These are phyloP conservation scores for Phortica variegata DNA, from an alignment of 1,140 invertebrate species.

Conservation along the genomic window DNA sequence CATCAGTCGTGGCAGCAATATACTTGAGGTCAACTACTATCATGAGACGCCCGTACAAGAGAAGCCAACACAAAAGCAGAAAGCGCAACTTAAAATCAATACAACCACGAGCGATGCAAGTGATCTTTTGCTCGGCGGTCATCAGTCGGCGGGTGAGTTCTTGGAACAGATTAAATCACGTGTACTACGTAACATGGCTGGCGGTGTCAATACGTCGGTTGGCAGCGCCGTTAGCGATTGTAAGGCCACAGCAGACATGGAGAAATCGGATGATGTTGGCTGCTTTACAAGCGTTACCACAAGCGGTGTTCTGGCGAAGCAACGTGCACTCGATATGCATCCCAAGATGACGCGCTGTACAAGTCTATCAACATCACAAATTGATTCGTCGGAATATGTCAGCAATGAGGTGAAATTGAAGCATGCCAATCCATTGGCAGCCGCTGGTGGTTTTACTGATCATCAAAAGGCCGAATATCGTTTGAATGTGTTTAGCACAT, in stretches of 20 bases:
- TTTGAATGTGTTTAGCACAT: constrained; percentile 49
- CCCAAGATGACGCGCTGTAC: constrained; percentile 55
- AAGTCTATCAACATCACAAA: constrained; percentile 65
- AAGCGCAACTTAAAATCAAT: constrained; percentile 41
- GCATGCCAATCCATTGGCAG: constrained; percentile 24
- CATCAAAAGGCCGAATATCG: constrained; percentile 54
- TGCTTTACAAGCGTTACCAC: constrained; percentile 65
- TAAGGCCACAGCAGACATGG: constrained; percentile 24
- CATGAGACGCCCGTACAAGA: constrained; percentile 56
- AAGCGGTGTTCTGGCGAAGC: constrained; percentile 63
- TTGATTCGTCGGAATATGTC: constrained; percentile 63
- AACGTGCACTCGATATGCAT: constrained; percentile 41
- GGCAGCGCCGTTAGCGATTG: no score
- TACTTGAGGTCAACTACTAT: constrained; percentile 64
- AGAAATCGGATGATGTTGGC: constrained; percentile 56
- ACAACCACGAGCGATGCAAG: constrained; percentile 4
- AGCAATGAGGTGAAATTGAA: constrained; percentile 50
- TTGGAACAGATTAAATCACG: constrained; percentile 64
- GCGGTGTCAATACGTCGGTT: constrained; percentile 17
- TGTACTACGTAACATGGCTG: constrained; percentile 53
- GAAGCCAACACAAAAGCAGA: constrained; percentile 15
- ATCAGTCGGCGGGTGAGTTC: constrained; percentile 57
- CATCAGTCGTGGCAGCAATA: constrained; percentile 57
- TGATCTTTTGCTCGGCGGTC: constrained; percentile 14
- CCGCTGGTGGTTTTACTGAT: constrained; percentile 39